Conservation (phyloP, 2,797 vertebrate genomes). For the Halcyon badia region DNA sequence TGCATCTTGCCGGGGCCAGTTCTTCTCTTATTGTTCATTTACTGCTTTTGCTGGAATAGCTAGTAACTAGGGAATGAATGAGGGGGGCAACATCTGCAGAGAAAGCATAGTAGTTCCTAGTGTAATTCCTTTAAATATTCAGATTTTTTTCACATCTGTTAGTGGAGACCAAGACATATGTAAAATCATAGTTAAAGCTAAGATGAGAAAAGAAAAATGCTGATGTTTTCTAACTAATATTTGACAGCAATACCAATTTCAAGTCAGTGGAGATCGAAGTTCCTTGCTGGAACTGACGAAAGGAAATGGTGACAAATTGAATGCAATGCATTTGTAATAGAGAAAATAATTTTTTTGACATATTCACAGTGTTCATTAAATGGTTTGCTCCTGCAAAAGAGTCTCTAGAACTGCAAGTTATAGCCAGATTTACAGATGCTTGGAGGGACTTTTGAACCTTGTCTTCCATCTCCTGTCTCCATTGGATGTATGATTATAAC, state of each 20-base stretch:
- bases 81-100: background rate
- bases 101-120: background rate
- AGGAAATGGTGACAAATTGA: slow-evolving; percentile 25
- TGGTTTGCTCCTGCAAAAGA: background rate
- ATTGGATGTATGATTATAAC: slow-evolving; percentile 24
- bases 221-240: background rate
- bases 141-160: slow-evolving; percentile 28
- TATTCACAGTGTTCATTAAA: background rate
- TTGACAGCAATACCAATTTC: slow-evolving; percentile 19
- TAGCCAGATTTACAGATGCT: background rate
- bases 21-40: slow-evolving; percentile 11
- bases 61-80: background rate
- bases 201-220: background rate
- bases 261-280: background rate
- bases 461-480: background rate
- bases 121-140: background rate
- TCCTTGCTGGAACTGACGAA: background rate
- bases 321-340: background rate
- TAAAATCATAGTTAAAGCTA: slow-evolving; percentile 13
- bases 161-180: background rate
- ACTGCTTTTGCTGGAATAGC: background rate
- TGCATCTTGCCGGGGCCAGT: slow-evolving; percentile 1
- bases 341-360: background rate
- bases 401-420: background rate
- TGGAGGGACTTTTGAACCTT: slow-evolving; percentile 35